Evolutionary conservation across 2,113 vertebrate genomes (phyloP), one percentile per base, ranked within the genome.

Genomic region (Hyperopisus bebe): DNA sequence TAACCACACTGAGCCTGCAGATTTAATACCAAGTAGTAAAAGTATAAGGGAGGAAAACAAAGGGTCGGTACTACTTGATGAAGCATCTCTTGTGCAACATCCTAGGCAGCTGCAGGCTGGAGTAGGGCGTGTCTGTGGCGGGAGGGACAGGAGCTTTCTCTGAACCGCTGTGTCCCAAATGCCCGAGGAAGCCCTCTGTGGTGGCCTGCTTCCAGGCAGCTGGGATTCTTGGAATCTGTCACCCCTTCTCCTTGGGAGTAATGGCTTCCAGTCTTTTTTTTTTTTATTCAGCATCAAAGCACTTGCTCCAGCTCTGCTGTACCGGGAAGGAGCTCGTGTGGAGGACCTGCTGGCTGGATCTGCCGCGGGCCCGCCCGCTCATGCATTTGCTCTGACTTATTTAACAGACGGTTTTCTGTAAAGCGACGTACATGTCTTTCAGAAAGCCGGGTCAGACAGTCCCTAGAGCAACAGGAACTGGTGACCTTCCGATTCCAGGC

Each of bases 31-130:
- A 91, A 92, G 90, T 93, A 93, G 92, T 94, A 93, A 93, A 95
- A 92, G 91, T 93, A 92, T 90, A 95, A 94, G 93, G 92, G 94
- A 94, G 94, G 92, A 94, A 95, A 95, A 95, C 94, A 94, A 95
- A 95, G 93, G 92, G 92, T 92, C 90, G 91, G 92, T 80, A 90
- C 19, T 91, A 88, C 86, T 77, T 19, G 46, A 83, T 88, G 89
- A 88, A 90, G 90, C 89, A 82, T 91, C 92, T 95, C 94, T 95
- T 95, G 95, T 90, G 92, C 93, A 95, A 95, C 92, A 53, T 70
- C 92, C 91, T 93, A 92, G 94, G 92, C 94, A 94, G 92, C 93
- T 93, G 92, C 89, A 89, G 90, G 85, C 93, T 90, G 90, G 90
- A 90, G 92, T 90, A 91, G 91, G 91, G 90, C 92, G 92, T 93